Evolutionary conservation across 2,888 invertebrate genomes (phyloP).

Genomic region (Drosophila ezoana): DNA sequence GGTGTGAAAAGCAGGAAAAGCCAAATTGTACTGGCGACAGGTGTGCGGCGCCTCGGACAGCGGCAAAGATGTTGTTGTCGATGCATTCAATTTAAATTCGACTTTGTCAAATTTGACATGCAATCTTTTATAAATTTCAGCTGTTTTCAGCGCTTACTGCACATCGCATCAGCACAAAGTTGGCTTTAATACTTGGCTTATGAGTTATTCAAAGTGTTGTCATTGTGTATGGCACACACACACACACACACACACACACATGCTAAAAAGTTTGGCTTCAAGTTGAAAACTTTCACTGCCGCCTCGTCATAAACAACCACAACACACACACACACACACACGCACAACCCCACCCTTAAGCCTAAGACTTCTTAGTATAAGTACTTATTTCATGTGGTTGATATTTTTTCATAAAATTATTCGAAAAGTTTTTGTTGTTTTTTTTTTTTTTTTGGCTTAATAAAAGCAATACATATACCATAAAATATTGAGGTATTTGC

Average conservation of each 20-base stretch:
- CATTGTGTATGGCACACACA: slow-evolving; percentile 54
- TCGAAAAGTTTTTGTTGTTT: slow-evolving; percentile 64
- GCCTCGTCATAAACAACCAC: slow-evolving; percentile 58
- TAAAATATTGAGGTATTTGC: slow-evolving; percentile 18
- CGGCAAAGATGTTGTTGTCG: background rate
- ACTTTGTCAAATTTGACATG: slow-evolving; percentile 26
- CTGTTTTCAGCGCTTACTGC: slow-evolving; percentile 14
- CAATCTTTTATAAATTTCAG: slow-evolving; percentile 9
- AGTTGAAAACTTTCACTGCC: slow-evolving; percentile 61
- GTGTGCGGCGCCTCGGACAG: slow-evolving; percentile 20
- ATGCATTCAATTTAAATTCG: slow-evolving; percentile 42
- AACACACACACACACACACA: background rate
- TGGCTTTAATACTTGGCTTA: slow-evolving; percentile 52
- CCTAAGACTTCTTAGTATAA: slow-evolving; percentile 36
- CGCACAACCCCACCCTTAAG: slow-evolving; percentile 4
- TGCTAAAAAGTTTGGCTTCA: slow-evolving; percentile 48
- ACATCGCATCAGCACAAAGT: slow-evolving; percentile 49
- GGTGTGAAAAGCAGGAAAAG: slow-evolving; percentile 24
- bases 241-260: slow-evolving; percentile 33
- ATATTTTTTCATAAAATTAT: slow-evolving; percentile 51
- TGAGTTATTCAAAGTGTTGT: slow-evolving; percentile 77
- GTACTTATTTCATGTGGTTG: slow-evolving; percentile 35
- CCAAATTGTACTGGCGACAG: slow-evolving; percentile 23
- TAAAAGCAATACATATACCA: slow-evolving; percentile 36
- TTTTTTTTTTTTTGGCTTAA: slow-evolving; percentile 24